phyloP scores from a whole-genome alignment of 1,140 invertebrate genomes.

The Drosophila tani region DNA sequence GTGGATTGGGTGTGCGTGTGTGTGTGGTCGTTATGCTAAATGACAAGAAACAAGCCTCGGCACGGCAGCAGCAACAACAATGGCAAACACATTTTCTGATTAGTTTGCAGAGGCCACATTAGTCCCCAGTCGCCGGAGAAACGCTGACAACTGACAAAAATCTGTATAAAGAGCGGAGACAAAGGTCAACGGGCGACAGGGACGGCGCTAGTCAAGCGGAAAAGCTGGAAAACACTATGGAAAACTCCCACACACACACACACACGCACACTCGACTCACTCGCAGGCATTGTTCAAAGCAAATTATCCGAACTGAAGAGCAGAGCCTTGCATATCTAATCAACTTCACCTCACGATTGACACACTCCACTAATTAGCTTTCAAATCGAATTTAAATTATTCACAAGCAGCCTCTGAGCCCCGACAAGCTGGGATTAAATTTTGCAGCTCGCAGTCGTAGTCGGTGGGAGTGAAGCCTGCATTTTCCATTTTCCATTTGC shows the following conservation, averaged over 20 bases:
- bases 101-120: constrained; percentile 65
- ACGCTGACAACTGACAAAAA: constrained; percentile 60
- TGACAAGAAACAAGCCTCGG: constrained; percentile 47
- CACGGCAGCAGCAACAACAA: constrained; percentile 25
- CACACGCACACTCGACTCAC: background rate
- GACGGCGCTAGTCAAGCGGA: background rate
- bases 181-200: constrained; percentile 36
- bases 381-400: constrained; percentile 47
- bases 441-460: background rate
- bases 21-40: constrained; percentile 56
- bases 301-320: constrained; percentile 10
- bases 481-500: constrained; percentile 8
- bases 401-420: constrained; percentile 11
- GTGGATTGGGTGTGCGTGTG: background rate
- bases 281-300: constrained; percentile 8
- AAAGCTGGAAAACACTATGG: constrained; percentile 20
- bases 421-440: constrained; percentile 14
- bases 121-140: constrained; percentile 36
- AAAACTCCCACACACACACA: background rate
- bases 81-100: constrained; percentile 71
- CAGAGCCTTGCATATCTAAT: constrained; percentile 29
- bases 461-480: background rate
- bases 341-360: constrained; percentile 22
- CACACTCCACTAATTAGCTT: constrained; percentile 44
- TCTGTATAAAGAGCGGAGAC: constrained; percentile 32